phyloP scores from a whole-genome alignment of 2,888 invertebrate species.

The Platypus cylindrus region DNA sequence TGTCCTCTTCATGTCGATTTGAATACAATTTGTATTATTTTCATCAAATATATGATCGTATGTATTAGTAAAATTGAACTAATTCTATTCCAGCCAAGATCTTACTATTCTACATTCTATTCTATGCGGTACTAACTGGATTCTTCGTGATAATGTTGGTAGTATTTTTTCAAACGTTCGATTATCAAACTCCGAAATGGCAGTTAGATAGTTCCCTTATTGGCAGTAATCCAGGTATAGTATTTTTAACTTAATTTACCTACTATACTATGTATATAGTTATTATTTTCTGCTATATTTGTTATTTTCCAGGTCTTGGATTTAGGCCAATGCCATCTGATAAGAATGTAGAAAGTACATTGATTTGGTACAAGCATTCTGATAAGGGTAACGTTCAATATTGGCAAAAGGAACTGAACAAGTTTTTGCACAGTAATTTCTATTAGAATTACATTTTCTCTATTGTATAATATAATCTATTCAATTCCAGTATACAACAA shows the following conservation, averaged over 20 bases:
- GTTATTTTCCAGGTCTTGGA: slow-evolving; percentile 63
- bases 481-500: slow-evolving; percentile 31
- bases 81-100: slow-evolving; percentile 77
- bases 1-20: too few species aligned
- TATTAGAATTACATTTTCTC: not conserved
- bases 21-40: too few species aligned
- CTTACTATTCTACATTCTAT: slow-evolving; percentile 88
- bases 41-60: too few species aligned
- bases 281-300: not conserved
- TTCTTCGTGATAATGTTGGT: slow-evolving; percentile 93
- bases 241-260: too few species aligned
- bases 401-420: slow-evolving; percentile 66
- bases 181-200: slow-evolving; percentile 78
- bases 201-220: slow-evolving; percentile 75
- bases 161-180: slow-evolving; percentile 88
- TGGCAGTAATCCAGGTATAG: slow-evolving; percentile 86
- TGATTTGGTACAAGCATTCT: slow-evolving; percentile 84
- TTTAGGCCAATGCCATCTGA: slow-evolving; percentile 94
- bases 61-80: too few species aligned
- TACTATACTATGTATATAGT: not conserved
- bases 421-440: slow-evolving; percentile 60
- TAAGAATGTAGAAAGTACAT: slow-evolving; percentile 85
- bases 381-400: slow-evolving; percentile 65
- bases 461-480: too few species aligned
- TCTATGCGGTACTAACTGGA: slow-evolving; percentile 82